Conservation (phyloP, 1,140 invertebrate genomes). For the Drosophila subpulchrella region DNA sequence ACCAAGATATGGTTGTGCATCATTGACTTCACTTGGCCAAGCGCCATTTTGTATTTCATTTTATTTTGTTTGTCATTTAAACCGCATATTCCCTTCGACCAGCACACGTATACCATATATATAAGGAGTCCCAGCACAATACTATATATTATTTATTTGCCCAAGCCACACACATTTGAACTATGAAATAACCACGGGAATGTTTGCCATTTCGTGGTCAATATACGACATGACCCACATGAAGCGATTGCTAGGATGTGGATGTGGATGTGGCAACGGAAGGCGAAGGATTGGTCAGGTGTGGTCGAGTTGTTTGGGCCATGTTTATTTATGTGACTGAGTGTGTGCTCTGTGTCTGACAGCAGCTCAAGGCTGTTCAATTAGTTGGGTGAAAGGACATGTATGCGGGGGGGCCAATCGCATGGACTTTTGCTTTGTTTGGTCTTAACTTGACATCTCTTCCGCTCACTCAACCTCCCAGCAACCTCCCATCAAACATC, state of each 20-base stretch:
- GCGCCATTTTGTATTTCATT: conserved; percentile 66
- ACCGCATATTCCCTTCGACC: neutral
- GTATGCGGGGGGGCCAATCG: neutral
- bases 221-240: conserved; percentile 73
- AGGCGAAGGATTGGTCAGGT: conserved; percentile 35
- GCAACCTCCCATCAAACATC: conserved; percentile 23
- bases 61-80: conserved; percentile 58
- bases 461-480: neutral
- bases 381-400: conserved; percentile 38
- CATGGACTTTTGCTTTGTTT: neutral
- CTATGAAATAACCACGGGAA: conserved; percentile 73
- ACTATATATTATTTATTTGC: conserved; percentile 75
- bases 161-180: conserved; percentile 64
- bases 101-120: neutral
- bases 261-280: conserved; percentile 29
- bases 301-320: conserved; percentile 42
- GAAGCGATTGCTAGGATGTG: conserved; percentile 40
- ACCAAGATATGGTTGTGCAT: conserved; percentile 12
- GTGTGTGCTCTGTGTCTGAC: conserved; percentile 28
- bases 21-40: conserved; percentile 57
- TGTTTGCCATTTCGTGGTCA: conserved; percentile 74
- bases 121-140: conserved; percentile 22
- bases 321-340: conserved; percentile 43
- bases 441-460: neutral
- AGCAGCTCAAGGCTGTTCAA: conserved; percentile 59